Percentiles rank a stretch among this genome's conserved stretches.
Conservation (phyloP, 2,797 vertebrate species). For the Hydrophis major region DNA sequence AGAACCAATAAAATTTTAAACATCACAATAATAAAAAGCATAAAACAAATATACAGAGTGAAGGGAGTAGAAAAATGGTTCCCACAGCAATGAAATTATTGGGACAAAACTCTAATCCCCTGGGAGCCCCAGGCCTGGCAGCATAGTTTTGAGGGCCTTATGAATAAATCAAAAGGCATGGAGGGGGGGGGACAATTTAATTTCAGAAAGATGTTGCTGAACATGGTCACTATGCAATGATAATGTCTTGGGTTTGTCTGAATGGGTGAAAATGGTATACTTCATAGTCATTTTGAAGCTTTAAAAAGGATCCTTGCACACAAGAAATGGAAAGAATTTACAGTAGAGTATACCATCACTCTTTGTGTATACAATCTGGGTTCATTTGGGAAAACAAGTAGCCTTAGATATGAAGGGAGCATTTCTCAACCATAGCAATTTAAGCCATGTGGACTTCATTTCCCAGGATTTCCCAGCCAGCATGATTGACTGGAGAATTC, state of each 20-base stretch:
- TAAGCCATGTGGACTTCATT: background rate
- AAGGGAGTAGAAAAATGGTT: background rate
- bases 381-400: conserved; percentile 47
- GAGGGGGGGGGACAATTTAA: background rate
- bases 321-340: conserved; percentile 17
- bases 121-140: background rate
- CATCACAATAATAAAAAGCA: background rate
- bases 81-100: background rate
- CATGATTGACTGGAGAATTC: background rate
- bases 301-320: conserved; percentile 30
- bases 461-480: background rate
- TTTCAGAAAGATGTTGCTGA: background rate
- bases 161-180: background rate
- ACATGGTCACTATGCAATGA: background rate
- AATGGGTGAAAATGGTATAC: conserved; percentile 25
- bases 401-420: conserved; percentile 33
- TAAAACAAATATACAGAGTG: background rate
- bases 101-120: background rate
- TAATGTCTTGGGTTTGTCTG: conserved; percentile 7
- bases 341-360: conserved; percentile 36
- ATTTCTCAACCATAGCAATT: background rate
- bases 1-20: background rate
- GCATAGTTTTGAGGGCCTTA: background rate
- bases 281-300: conserved; percentile 19
- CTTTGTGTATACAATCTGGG: conserved; percentile 48